phyloP scores from a whole-genome alignment of 2,888 invertebrate genomes.

The Cistogaster globosa region DNA sequence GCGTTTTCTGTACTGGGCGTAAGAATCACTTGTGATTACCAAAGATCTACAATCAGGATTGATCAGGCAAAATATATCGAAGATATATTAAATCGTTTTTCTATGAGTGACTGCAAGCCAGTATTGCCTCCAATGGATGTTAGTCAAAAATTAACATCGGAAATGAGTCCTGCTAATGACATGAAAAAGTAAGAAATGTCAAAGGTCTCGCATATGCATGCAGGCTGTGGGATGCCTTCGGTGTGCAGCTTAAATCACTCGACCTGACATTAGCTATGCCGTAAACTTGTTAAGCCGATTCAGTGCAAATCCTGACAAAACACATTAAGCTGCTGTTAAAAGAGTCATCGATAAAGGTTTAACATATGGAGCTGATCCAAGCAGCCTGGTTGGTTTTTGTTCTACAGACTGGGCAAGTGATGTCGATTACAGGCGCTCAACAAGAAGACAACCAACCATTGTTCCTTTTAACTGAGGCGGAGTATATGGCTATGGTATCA shows the following conservation, averaged over 20 bases:
- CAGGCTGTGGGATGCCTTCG: neutral
- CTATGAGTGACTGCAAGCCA: no score
- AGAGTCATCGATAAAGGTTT: neutral
- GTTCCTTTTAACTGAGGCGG: constrained; percentile 70
- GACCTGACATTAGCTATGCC: constrained; percentile 16
- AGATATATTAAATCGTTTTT: no score
- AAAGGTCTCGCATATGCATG: neutral
- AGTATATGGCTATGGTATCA: constrained; percentile 3
- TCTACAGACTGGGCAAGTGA: constrained; percentile 66
- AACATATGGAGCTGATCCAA: neutral
- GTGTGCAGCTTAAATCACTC: neutral
- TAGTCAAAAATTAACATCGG: constrained; percentile 4
- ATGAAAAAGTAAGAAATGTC: neutral
- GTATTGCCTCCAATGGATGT: neutral
- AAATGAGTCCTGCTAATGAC: constrained; percentile 3
- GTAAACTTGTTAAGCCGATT: constrained; percentile 34
- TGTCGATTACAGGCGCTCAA: constrained; percentile 64
- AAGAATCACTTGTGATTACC: no score
- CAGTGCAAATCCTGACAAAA: constrained; percentile 16
- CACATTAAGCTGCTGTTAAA: constrained; percentile 5
- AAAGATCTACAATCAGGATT: no score
- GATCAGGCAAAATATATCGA: no score
- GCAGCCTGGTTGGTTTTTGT: constrained; percentile 51
- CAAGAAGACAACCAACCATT: constrained; percentile 62
- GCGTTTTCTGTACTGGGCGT: no score